phyloP scores from a whole-genome alignment of 2,797 vertebrate species.

The Lepilemur septentrionalis region DNA sequence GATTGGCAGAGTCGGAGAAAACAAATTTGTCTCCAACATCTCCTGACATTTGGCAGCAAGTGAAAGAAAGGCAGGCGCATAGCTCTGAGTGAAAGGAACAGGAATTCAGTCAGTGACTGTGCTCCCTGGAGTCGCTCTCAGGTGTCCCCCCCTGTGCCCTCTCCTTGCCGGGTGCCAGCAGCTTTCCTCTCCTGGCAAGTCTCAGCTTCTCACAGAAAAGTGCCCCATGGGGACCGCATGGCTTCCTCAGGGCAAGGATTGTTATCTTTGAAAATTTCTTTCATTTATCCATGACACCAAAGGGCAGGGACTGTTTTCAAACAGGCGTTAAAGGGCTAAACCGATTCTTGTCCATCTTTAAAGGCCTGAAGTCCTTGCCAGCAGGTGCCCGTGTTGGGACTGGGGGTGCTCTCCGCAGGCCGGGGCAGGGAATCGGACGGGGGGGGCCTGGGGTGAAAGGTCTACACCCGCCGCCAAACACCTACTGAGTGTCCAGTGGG shows the following conservation, averaged over 20 bases:
- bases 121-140: neutral
- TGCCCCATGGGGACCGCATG: neutral
- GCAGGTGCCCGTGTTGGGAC: neutral
- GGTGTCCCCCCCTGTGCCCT: fast-evolving
- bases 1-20: neutral
- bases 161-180: too few species aligned
- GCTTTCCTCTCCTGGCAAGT: neutral
- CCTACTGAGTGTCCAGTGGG: neutral
- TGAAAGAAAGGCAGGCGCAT: neutral
- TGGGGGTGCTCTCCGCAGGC: neutral
- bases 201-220: neutral
- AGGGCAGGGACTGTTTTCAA: neutral
- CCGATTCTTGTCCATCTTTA: neutral
- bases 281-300: neutral
- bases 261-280: neutral
- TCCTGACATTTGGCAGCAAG: neutral
- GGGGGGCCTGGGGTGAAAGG: too few species aligned
- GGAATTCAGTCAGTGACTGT: neutral
- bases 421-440: neutral
- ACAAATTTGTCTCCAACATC: neutral
- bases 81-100: neutral
- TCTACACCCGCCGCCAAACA: neutral
- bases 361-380: neutral
- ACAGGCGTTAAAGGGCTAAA: neutral
- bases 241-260: neutral